Percentiles rank a stretch among this genome's conserved stretches.
phyloP scores from a whole-genome alignment of 2,113 vertebrate species.

The Athene noctua region DNA sequence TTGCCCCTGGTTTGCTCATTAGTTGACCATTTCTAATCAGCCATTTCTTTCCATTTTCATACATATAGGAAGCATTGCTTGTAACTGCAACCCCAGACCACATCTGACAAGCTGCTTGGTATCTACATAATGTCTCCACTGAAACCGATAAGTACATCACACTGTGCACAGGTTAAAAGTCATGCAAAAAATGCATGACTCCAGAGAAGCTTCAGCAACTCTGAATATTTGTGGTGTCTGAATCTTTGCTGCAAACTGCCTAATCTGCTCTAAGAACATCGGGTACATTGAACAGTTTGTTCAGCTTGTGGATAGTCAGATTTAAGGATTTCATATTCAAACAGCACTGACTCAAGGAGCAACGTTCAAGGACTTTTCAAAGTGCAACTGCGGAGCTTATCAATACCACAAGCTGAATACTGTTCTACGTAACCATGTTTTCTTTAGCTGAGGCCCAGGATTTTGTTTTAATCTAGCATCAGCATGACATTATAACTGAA shows the following conservation, averaged over 20 bases:
- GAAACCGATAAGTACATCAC: not conserved
- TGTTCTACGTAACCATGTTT: not conserved
- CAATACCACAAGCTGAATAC: not conserved
- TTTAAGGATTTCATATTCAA: not conserved
- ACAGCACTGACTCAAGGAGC: not conserved
- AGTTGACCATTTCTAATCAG: not conserved
- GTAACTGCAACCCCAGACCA: not conserved
- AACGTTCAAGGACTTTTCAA: not conserved
- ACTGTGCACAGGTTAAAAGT: not conserved
- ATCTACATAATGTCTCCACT: not conserved
- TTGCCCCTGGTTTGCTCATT: not conserved
- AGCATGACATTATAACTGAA: fast-evolving
- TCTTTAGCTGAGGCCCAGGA: not conserved
- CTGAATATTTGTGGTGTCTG: not conserved
- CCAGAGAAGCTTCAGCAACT: not conserved
- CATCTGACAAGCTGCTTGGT: not conserved
- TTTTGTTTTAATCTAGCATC: not conserved
- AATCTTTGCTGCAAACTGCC: not conserved
- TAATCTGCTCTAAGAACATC: not conserved
- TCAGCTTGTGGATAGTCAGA: not conserved
- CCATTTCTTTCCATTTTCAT: not conserved
- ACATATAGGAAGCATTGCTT: not conserved
- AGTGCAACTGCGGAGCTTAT: not conserved
- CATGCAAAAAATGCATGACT: not conserved
- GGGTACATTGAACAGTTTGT: not conserved